A percentile compares a stretch with the other conserved stretches of the same genome.
These are phyloP conservation scores for Sinhomidia bicolor DNA, from an alignment of 2,888 invertebrate species.

Conservation along the genomic window DNA sequence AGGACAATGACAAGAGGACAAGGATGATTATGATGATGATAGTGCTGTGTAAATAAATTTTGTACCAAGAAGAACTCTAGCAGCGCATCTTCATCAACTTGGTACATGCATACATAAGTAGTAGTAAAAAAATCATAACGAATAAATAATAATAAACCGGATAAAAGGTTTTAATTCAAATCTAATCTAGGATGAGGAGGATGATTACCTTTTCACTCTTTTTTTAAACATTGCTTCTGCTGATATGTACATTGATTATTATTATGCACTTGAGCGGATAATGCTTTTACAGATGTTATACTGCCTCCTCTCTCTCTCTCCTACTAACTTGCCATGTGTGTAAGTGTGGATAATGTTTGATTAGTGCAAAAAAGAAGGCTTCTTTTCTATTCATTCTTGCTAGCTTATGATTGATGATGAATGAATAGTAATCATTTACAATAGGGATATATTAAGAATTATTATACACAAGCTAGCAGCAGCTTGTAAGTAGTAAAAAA, in stretches of 20 bases:
- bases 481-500: too few species aligned
- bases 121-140: conserved; percentile 3
- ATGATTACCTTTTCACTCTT: conserved; percentile 66
- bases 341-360: neutral
- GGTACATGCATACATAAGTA: too few species aligned
- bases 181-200: conserved; percentile 63
- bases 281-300: conserved; percentile 55
- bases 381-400: neutral
- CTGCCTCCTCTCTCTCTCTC: too few species aligned
- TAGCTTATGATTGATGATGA: conserved; percentile 5
- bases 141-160: conserved; percentile 45
- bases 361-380: neutral
- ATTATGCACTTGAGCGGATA: conserved; percentile 62
- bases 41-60: conserved; percentile 30
- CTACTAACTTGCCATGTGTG: conserved; percentile 8
- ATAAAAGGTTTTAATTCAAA: conserved; percentile 68
- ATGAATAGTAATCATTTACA: conserved; percentile 12
- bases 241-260: conserved; percentile 26
- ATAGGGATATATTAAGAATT: too few species aligned
- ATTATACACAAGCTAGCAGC: too few species aligned
- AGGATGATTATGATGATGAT: too few species aligned
- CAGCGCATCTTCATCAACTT: conserved; percentile 17
- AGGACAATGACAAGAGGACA: conserved; percentile 13
- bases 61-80: too few species aligned
- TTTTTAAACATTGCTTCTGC: conserved; percentile 31